Evolutionary conservation across 1,140 invertebrate genomes (phyloP).

Genomic region (Diuraphis noxia): DNA sequence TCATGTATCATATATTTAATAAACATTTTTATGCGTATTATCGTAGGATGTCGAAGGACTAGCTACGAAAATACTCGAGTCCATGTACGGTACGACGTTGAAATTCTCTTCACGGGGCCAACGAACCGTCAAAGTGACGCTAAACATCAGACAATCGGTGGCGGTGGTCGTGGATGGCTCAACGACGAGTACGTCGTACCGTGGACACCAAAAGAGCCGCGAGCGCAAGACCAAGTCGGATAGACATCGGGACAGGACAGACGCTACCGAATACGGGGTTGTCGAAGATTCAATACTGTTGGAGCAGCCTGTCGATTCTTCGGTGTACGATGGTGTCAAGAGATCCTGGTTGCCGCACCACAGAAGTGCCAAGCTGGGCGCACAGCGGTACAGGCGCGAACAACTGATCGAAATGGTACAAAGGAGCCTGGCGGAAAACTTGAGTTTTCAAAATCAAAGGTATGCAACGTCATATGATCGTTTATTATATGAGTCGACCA

Average conservation of each 20-base stretch:
- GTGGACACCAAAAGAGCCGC: not conserved
- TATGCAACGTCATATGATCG: not conserved
- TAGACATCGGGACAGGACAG: not conserved
- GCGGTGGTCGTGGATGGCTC: not conserved
- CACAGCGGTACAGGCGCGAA: conserved; percentile 11
- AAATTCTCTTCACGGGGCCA: not conserved
- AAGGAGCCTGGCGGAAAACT: conserved; percentile 46
- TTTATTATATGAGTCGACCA: not conserved
- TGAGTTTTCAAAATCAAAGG: conserved; percentile 50
- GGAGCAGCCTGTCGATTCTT: not conserved
- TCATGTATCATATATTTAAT: not conserved
- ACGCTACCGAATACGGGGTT: not conserved
- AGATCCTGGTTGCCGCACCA: not conserved
- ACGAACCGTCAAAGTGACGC: conserved; percentile 27
- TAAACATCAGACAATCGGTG: not conserved
- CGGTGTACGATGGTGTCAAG: not conserved
- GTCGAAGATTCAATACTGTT: not conserved
- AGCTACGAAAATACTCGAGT: conserved; percentile 44
- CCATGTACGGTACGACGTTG: conserved; percentile 39
- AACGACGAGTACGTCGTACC: not conserved
- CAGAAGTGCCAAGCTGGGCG: not conserved
- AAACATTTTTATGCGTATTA: not conserved
- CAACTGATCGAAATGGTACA: conserved; percentile 22
- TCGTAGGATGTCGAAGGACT: conserved; percentile 32
- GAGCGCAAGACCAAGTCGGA: not conserved